Evolutionary conservation across 1,140 invertebrate genomes (phyloP).

Genomic region (Teleogryllus occipitalis): DNA sequence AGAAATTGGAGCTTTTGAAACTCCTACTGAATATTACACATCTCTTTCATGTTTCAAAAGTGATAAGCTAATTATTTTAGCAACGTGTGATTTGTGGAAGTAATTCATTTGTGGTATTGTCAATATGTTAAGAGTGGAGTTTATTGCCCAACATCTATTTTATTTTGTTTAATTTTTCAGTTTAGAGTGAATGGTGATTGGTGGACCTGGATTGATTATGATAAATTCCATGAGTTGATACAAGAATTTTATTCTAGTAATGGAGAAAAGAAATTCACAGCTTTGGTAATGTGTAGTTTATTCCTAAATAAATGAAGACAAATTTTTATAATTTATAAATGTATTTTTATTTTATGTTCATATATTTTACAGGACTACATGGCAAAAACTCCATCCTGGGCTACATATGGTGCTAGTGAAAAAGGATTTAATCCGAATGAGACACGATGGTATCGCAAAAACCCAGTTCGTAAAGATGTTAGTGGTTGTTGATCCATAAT

Average conservation of each 20-base stretch:
- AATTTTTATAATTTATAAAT: background rate
- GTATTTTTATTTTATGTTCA: background rate
- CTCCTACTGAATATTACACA: too few relatives aligned
- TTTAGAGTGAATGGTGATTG: conserved; percentile 47
- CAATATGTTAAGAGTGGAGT: too few relatives aligned
- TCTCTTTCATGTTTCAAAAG: too few relatives aligned
- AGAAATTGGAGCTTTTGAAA: too few relatives aligned
- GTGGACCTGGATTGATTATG: conserved; percentile 58
- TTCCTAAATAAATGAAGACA: background rate
- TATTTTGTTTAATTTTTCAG: conserved; percentile 31
- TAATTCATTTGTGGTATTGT: background rate
- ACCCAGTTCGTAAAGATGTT: conserved; percentile 29
- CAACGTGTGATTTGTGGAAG: background rate
- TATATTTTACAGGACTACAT: conserved; percentile 42
- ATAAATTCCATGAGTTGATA: conserved; percentile 46
- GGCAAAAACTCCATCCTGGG: conserved; percentile 48
- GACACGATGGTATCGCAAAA: conserved; percentile 44
- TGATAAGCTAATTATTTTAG: background rate
- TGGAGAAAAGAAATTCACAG: conserved; percentile 39
- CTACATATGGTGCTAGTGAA: conserved; percentile 46
- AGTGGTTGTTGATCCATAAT: conserved; percentile 24
- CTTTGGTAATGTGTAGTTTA: conserved; percentile 30
- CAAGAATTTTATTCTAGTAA: conserved; percentile 35
- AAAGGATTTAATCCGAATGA: conserved; percentile 53
- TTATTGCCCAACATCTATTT: conserved; percentile 16